Percentiles rank a stretch among this genome's conserved stretches.
phyloP scores from a whole-genome alignment of 2,888 invertebrate species.

The Imbricaverruca yamaguchii region DNA sequence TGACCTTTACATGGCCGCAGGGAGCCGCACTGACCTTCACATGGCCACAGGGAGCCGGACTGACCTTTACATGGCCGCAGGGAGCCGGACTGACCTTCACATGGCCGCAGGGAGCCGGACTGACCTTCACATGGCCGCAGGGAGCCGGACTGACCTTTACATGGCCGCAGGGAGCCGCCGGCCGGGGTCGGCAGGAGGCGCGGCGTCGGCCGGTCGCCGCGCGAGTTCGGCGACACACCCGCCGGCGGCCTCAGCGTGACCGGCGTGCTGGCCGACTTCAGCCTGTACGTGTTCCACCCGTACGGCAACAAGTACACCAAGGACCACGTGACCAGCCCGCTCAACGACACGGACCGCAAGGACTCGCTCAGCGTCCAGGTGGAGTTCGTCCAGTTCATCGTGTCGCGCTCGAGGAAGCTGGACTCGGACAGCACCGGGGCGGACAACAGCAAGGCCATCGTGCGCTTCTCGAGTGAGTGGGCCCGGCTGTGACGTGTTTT shows the following conservation, averaged over 20 bases:
- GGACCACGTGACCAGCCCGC: slow-evolving; percentile 30
- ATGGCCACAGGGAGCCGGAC: too few species aligned
- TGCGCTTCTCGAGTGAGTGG: slow-evolving; percentile 75
- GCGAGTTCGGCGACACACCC: slow-evolving; percentile 44
- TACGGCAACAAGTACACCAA: slow-evolving; percentile 66
- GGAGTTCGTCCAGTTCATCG: slow-evolving; percentile 92
- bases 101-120: too few species aligned
- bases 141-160: too few species aligned
- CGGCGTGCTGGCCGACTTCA: slow-evolving; percentile 92
- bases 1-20: too few species aligned
- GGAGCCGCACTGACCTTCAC: too few species aligned
- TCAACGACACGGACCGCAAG: slow-evolving; percentile 77
- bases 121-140: too few species aligned
- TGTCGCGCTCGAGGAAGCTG: slow-evolving; percentile 80
- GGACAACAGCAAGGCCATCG: slow-evolving; percentile 55
- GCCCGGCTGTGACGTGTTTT: neutral
- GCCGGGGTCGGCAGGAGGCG: slow-evolving; percentile 10
- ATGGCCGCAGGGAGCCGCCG: neutral
- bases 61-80: too few species aligned
- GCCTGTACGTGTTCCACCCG: slow-evolving; percentile 96
- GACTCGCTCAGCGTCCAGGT: slow-evolving; percentile 94
- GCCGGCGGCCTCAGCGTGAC: slow-evolving; percentile 87
- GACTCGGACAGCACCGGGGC: slow-evolving; percentile 58
- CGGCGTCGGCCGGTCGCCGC: neutral
- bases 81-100: too few species aligned